phyloP scores from a whole-genome alignment of 2,113 vertebrate genomes.

The Amphiprion percula region DNA sequence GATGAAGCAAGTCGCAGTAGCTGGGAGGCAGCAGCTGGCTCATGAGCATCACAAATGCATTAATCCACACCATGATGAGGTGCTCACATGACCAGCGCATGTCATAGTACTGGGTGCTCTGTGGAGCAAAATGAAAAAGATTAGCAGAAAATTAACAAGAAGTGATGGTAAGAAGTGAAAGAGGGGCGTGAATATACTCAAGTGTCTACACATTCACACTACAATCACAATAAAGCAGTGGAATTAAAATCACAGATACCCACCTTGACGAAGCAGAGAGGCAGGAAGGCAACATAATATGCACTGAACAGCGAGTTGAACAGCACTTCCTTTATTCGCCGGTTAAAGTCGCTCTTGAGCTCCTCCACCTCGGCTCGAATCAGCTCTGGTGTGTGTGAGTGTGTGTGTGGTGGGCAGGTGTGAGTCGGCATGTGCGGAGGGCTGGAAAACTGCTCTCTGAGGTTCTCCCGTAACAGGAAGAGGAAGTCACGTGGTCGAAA shows the following conservation, averaged over 20 bases:
- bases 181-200: not conserved
- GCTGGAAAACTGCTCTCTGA: slow-evolving; percentile 94
- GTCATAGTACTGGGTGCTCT: slow-evolving; percentile 99
- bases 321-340: slow-evolving; percentile 98
- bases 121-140: slow-evolving; percentile 2
- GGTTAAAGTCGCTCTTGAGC: slow-evolving; percentile 98
- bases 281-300: slow-evolving; percentile 98
- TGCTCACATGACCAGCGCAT: slow-evolving; percentile 99
- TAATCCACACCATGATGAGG: slow-evolving; percentile 99
- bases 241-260: slow-evolving; percentile 25
- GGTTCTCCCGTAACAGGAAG: slow-evolving; percentile 91
- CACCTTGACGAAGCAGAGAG: slow-evolving; percentile 98
- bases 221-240: not conserved
- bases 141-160: not conserved
- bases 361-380: slow-evolving; percentile 97
- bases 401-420: slow-evolving; percentile 93
- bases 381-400: slow-evolving; percentile 93
- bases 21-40: slow-evolving; percentile 95
- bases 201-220: not conserved
- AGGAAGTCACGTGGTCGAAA: slow-evolving; percentile 94
- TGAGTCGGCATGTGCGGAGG: slow-evolving; percentile 91
- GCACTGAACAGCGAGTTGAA: slow-evolving; percentile 99
- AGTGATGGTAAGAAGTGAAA: not conserved
- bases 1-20: slow-evolving; percentile 97
- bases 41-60: slow-evolving; percentile 99